Percentiles rank a stretch among this genome's conserved stretches.
These are phyloP conservation scores for Anorthoa munda DNA, from an alignment of 2,888 invertebrate species.

Conservation along the genomic window DNA sequence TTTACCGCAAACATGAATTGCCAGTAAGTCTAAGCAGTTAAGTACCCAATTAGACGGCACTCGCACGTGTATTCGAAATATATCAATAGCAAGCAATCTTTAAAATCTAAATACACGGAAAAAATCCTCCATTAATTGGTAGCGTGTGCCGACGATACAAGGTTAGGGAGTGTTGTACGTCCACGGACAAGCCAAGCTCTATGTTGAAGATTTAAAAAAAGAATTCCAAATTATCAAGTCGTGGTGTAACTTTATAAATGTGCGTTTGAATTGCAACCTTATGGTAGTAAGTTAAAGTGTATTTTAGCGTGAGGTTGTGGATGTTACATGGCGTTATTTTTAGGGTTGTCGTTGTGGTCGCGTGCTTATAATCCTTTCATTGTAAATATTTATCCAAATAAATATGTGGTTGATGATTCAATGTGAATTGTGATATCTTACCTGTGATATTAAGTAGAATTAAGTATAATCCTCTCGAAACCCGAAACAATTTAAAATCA, in stretches of 20 bases:
- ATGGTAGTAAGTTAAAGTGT: fast-evolving
- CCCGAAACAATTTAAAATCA: not conserved
- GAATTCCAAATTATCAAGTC: constrained; percentile 21
- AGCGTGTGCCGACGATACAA: constrained; percentile 41
- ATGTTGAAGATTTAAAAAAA: constrained; percentile 53
- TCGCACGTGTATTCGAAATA: constrained; percentile 52
- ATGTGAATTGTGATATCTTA: constrained; percentile 43
- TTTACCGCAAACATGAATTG: constrained; percentile 34
- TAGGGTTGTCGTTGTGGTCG: constrained; percentile 42
- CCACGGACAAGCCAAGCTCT: constrained; percentile 24
- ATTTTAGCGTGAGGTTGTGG: constrained; percentile 3
- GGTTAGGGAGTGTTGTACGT: constrained; percentile 29
- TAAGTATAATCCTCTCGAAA: not conserved
- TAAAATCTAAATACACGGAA: constrained; percentile 67
- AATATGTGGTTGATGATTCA: constrained; percentile 43
- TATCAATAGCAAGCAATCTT: constrained; percentile 58
- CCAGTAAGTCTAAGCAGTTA: constrained; percentile 31
- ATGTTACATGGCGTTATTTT: not conserved
- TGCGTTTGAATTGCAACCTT: constrained; percentile 17
- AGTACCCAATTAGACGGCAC: constrained; percentile 54
- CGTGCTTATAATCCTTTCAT: constrained; percentile 61
- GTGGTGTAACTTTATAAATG: not conserved
- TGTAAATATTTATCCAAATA: constrained; percentile 61
- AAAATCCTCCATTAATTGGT: constrained; percentile 78
- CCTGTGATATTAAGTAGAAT: constrained; percentile 24